These are phyloP conservation scores for Bujurquina vittata DNA, from an alignment of 2,113 vertebrate species.

Conservation along the genomic window DNA sequence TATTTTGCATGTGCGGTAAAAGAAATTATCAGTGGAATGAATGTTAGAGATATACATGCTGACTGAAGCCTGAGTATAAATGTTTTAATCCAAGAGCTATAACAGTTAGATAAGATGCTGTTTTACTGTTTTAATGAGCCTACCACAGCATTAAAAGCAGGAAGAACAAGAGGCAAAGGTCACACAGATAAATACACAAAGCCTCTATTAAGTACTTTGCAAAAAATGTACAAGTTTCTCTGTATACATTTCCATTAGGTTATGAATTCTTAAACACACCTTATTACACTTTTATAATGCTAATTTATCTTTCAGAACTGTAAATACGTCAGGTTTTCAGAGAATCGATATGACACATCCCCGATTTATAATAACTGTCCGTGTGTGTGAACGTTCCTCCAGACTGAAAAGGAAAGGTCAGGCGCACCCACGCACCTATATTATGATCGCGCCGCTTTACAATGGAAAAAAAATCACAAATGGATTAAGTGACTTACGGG, in stretches of 20 bases:
- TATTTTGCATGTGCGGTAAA: slow-evolving; percentile 7
- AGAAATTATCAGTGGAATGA: slow-evolving; percentile 1
- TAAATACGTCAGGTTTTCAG: slow-evolving; percentile 13
- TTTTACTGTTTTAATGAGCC: too few species aligned
- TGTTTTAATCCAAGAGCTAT: slow-evolving; percentile 24
- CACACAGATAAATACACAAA: slow-evolving; percentile 38
- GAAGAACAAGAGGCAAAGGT: slow-evolving; percentile 37
- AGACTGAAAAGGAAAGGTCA: slow-evolving; percentile 43
- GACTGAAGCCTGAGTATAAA: slow-evolving; percentile 31
- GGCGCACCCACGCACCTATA: slow-evolving; percentile 16
- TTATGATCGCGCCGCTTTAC: slow-evolving; percentile 39
- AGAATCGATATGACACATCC: not conserved
- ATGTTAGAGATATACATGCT: slow-evolving; percentile 39
- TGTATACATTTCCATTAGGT: not conserved
- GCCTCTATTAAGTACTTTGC: slow-evolving; percentile 5
- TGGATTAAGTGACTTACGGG: slow-evolving; percentile 51
- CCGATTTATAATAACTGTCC: slow-evolving; percentile 5
- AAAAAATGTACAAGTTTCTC: not conserved
- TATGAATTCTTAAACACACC: not conserved
- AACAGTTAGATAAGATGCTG: not conserved
- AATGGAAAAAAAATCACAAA: slow-evolving; percentile 30
- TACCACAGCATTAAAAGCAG: not conserved
- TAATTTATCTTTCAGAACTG: slow-evolving; percentile 14
- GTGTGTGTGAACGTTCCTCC: slow-evolving; percentile 24
- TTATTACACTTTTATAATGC: not conserved